phyloP scores from a whole-genome alignment of 2,888 invertebrate genomes.

The Tetrapedia diversipes region DNA sequence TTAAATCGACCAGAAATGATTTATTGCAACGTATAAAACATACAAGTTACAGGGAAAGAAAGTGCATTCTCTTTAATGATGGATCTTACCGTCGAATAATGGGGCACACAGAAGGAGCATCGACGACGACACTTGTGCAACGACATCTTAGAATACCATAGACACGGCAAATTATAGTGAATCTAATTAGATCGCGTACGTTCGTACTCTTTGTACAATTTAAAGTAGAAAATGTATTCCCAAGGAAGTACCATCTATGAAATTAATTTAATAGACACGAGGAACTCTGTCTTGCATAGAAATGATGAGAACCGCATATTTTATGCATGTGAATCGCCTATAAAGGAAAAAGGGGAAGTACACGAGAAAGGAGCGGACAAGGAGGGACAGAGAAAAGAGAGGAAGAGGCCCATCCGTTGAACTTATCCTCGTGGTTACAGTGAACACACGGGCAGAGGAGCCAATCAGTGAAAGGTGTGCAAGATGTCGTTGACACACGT shows the following conservation, averaged over 20 bases:
- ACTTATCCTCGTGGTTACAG: constrained; percentile 59
- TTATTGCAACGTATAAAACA: neutral
- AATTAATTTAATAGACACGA: constrained; percentile 51
- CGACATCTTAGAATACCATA: constrained; percentile 2
- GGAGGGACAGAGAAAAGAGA: constrained; percentile 47
- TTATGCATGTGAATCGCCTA: constrained; percentile 36
- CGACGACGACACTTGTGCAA: neutral
- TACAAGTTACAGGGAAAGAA: neutral
- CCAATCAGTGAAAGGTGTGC: constrained; percentile 62
- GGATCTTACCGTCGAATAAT: neutral
- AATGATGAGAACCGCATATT: constrained; percentile 48
- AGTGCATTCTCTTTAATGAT: neutral
- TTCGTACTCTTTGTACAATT: constrained; percentile 32
- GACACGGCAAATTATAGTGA: constrained; percentile 3
- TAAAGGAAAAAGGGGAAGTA: constrained; percentile 38
- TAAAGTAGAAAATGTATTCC: constrained; percentile 31
- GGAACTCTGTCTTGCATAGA: constrained; percentile 38
- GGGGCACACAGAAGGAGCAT: neutral
- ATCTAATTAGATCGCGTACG: constrained; percentile 31
- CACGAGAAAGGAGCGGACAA: constrained; percentile 22
- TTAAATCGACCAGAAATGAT: neutral
- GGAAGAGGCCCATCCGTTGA: constrained; percentile 68
- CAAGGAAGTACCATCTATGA: constrained; percentile 46
- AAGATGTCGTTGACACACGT: constrained; percentile 63
- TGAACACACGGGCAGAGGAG: constrained; percentile 41